Conservation (phyloP, 2,113 vertebrate species). For the Nothocercus julius region DNA sequence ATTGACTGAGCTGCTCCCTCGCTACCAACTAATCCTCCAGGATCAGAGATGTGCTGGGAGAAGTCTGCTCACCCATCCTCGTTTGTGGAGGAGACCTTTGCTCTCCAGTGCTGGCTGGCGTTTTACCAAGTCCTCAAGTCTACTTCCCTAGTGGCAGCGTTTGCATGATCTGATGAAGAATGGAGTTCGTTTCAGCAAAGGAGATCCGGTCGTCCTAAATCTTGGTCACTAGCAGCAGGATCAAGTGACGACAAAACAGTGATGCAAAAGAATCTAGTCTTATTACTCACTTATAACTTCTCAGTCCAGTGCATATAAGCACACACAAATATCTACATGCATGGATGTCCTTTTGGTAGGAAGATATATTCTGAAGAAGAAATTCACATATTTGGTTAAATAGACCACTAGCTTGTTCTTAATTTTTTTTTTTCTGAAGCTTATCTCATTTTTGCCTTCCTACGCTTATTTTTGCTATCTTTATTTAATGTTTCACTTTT, state of each 20-base stretch:
- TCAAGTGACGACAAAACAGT: not conserved
- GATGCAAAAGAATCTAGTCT: not conserved
- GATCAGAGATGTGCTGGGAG: not conserved
- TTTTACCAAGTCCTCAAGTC: rapidly evolving
- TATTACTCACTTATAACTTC: not conserved
- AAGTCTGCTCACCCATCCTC: not conserved
- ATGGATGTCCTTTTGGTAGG: not conserved
- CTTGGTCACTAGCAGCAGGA: not conserved
- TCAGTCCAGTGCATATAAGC: not conserved
- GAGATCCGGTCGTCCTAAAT: not conserved
- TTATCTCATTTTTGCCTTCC: not conserved
- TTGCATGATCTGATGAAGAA: not conserved
- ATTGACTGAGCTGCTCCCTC: not conserved
- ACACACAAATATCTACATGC: not conserved
- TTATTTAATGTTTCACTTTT: not conserved
- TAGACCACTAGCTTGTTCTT: not conserved
- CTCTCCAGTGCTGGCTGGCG: not conserved
- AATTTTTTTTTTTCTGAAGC: not conserved
- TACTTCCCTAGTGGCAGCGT: not conserved
- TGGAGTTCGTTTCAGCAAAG: not conserved
- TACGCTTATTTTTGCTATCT: not conserved
- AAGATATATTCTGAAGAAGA: not conserved
- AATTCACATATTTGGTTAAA: not conserved
- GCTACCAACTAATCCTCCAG: not conserved
- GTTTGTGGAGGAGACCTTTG: too few species aligned